phyloP scores from a whole-genome alignment of 2,797 vertebrate species.

The Girardinus metallicus region DNA sequence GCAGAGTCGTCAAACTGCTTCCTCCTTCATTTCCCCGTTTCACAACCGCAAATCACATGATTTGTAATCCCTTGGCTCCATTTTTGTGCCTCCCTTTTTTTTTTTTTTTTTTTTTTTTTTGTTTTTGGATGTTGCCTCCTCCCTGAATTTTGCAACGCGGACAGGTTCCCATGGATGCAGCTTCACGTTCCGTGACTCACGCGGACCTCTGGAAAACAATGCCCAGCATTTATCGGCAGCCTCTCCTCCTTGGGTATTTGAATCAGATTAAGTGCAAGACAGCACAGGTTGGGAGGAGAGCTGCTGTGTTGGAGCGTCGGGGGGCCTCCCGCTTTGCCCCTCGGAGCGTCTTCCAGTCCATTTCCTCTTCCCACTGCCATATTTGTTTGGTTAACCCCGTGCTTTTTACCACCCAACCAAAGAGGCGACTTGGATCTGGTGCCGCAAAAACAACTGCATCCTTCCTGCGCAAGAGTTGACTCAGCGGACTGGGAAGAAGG shows the following conservation, averaged over 20 bases:
- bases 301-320: background rate
- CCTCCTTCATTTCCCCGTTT: slow-evolving; percentile 16
- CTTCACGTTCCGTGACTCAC: slow-evolving; percentile 16
- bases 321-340: background rate
- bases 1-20: background rate
- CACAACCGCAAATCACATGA: slow-evolving; percentile 9
- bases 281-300: slow-evolving; percentile 40
- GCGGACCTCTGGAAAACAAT: slow-evolving; percentile 30
- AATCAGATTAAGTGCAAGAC: slow-evolving; percentile 61
- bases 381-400: slow-evolving; percentile 29
- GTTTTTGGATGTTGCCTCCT: background rate
- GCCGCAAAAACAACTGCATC: slow-evolving; percentile 80
- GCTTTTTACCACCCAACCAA: slow-evolving; percentile 30
- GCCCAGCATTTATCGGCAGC: slow-evolving; percentile 18
- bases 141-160: slow-evolving; percentile 8
- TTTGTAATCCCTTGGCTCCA: slow-evolving; percentile 18
- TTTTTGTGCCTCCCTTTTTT: background rate
- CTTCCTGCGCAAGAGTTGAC: slow-evolving; percentile 83
- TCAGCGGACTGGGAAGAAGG: slow-evolving; percentile 67
- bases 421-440: slow-evolving; percentile 43
- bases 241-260: slow-evolving; percentile 28
- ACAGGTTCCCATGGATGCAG: slow-evolving; percentile 15
- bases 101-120: too few species aligned
- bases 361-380: slow-evolving; percentile 50
- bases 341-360: slow-evolving; percentile 29